Base-by-base conservation (phyloP, 2,113 vertebrate genomes). In the Sturnus vulgaris region DNA sequence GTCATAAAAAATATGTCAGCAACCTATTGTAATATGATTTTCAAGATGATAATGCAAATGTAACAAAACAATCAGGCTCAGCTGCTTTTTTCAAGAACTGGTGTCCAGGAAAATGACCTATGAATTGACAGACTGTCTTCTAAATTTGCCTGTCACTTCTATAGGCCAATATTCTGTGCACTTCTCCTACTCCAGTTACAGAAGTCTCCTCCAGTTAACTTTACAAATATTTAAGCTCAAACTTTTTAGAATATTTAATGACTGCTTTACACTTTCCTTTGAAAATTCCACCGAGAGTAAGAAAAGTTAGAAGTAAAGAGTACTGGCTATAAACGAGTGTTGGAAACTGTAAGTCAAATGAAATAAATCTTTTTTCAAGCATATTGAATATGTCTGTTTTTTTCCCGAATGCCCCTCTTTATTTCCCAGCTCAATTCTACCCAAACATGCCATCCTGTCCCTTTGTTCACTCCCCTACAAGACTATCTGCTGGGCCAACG, bases 71-170 rank as follows among this genome's bases (percentile, higher is more conserved):
- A 37, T n/a, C 33, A 59, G 24, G 33, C 18, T 16, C 42, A 55
- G 11, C 5, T 85, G 40, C 21, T 78, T 40, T 27, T 33, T 89
- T 69, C 50, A n/a, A 0, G 61, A 96, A 85, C 47, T 82, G 95
- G 95, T 97, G 88, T 93, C 84, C 97, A 98, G 98, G 97, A 98
- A 83, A 96, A 98, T 98, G 98, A 98, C 98, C 98, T 98, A 98
- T 98, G 97, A 98, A 97, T 96, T 98, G 98, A 98, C 98, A 98
- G 98, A 97, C 92, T 95, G 72, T 95, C 68, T 82, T 88, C 65
- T 73, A 81, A 46, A 63, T 75, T 63, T 97, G 98, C 88, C 98
- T 98, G 98, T 98, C 98, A 98, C 93, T 98, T 98, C 97, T 97
- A 92, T 98, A 98, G 98, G 98, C 97, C 98, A 98, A 97, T 93